Evolutionary conservation across 2,888 invertebrate species (phyloP).

Genomic region (Thymelicus sylvestris): DNA sequence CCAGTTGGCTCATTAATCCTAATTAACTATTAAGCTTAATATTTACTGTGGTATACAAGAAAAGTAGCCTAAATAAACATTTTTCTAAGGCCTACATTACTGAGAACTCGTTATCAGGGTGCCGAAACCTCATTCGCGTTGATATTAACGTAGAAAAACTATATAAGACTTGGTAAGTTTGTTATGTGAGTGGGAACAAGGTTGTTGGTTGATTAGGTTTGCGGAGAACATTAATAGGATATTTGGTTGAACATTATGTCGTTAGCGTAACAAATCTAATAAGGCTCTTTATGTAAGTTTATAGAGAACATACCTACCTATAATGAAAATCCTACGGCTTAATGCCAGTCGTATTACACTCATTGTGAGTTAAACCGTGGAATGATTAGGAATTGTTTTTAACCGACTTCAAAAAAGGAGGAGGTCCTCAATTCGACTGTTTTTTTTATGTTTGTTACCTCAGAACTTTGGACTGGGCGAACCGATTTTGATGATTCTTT

Average conservation of each 20-base stretch:
- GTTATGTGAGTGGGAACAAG: not conserved
- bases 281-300: not conserved
- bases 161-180: not conserved
- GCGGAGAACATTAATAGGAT: not conserved
- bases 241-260: not conserved
- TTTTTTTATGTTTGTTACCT: too few relatives aligned
- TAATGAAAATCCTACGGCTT: not conserved
- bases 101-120: conserved; percentile 1
- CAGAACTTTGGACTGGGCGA: too few relatives aligned
- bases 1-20: too few relatives aligned
- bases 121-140: not conserved
- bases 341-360: not conserved
- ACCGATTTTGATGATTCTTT: too few relatives aligned
- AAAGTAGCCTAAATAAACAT: conserved; percentile 1
- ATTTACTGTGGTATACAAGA: not conserved
- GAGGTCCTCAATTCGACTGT: too few relatives aligned
- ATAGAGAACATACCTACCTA: not conserved
- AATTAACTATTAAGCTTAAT: not conserved
- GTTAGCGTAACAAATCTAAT: not conserved
- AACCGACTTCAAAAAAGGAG: too few relatives aligned
- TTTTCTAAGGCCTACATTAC: not conserved
- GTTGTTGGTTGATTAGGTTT: not conserved
- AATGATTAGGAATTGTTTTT: not conserved
- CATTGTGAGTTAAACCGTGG: not conserved
- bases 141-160: not conserved